Evolutionary conservation across 1,140 invertebrate species (phyloP), one percentile per base, ranked within the genome.

Genomic region (Drosophila aff.): DNA sequence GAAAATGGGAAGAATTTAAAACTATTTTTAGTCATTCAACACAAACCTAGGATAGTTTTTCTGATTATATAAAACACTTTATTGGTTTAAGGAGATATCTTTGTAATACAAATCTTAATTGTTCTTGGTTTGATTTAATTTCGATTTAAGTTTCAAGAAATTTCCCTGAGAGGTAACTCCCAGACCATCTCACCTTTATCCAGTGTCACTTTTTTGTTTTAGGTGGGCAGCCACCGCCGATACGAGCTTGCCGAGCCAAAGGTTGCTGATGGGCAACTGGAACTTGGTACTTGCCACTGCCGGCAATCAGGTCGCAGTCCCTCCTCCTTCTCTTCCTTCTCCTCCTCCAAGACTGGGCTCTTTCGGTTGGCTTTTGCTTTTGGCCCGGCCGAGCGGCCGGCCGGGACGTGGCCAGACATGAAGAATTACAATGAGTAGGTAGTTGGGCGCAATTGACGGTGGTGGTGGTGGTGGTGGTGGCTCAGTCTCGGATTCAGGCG

Each of bases 381-480:
- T 71, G 46, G 60, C 59, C 60, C 31, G 50, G 13, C 50, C 49
- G 15, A 49, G 47, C 47, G 16, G 26, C 26, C 10, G 36, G 46
- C 38, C 31, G 67, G 67, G 40, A 71, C 68, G 72, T 85, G 82
- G 80, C 80, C 72, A 87, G 84, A 89, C 84, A 89, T 89, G 84
- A 89, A 90, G 84, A 89, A 89, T 90, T 89, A 89, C 84, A 89
- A 89, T 90, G 84, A 89, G 84, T 89, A 89, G 84, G 84, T 89
- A 89, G 84, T 89, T 89, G 84, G 84, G 84, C 84, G 85, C 85
- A 87, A 87, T 87, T 87, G 83, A 82, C 83, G 55, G 36, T 46
- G 78, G 67, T 78, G 77, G 31, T 33, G 31, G 31, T 28, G 76
- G 3, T 26, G 26, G 4, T 28, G 28, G 28, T 28, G 28, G 28